Base-by-base conservation (phyloP, 2,113 vertebrate species). In the Aegithalos caudatus region DNA sequence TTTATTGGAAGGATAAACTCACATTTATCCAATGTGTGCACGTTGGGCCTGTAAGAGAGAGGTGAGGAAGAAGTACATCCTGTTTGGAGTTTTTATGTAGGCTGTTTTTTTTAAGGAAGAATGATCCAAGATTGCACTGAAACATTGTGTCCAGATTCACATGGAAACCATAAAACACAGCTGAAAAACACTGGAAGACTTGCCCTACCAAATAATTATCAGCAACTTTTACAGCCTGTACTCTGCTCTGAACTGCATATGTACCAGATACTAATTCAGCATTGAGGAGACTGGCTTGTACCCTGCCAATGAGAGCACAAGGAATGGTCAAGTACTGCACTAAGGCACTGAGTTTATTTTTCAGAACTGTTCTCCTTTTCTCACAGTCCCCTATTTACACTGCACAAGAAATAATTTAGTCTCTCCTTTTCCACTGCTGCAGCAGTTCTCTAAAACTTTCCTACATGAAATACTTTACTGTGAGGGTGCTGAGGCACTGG, bases 121-220 rank as follows among this genome's bases (percentile, higher is more conserved):
- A 61, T 27, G 4, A 82, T 45, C 29, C 27, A 73, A 51, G 14
- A 85, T 35, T 65, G 40, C 48, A 95, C 35, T 86, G 71, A 86
- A 77, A 58, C 44, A 44, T 2, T 54, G 28, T 77, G 60, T 77
- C 53, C 70, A 73, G 35, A 94, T 92, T 92, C 67, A 86, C 64
- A 88, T 24, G 87, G 92, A 93, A 95, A 57, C 33, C 37, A 73
- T 86, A 86, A 90, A 80, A 65, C 0, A 1, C 58, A 90, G 38
- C 60, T 69, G 47, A 82, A 65, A 72, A 88, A 58, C n/a, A n/a
- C 77, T n/a, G 33, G 38, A 86, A 88, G 27, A 92, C 28, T 66
- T 35, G 66, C 45, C 50, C 66, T 83, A 73, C 35, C 54, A 93
- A 94, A 86, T 47, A 85, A 94, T 77, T 87, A 77, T 70, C 71